Conservation (phyloP, 1,140 invertebrate genomes). For the Catajapyx aquilonaris region DNA sequence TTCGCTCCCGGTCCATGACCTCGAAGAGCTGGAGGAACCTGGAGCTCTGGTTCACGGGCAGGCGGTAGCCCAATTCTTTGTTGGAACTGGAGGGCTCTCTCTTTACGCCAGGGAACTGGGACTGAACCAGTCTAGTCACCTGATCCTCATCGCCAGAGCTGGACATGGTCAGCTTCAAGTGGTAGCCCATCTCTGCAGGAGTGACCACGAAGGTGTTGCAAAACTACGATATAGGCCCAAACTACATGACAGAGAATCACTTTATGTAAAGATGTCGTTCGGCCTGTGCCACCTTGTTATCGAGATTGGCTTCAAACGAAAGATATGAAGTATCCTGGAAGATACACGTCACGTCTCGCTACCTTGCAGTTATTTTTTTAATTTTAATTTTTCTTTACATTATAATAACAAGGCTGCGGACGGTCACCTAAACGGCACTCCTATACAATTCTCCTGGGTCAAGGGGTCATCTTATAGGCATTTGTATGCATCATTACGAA, state of each 20-base stretch:
- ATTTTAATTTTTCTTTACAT: too few relatives aligned
- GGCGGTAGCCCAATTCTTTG: slow-evolving; percentile 31
- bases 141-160: slow-evolving; percentile 26
- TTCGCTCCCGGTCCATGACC: slow-evolving; percentile 34
- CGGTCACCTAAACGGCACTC: too few relatives aligned
- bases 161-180: slow-evolving; percentile 28
- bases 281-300: too few relatives aligned
- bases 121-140: slow-evolving; percentile 29
- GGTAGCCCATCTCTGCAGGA: slow-evolving; percentile 33
- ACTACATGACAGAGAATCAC: too few relatives aligned
- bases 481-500: not conserved
- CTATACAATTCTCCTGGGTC: too few relatives aligned
- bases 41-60: slow-evolving; percentile 25
- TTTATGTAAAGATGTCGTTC: not conserved
- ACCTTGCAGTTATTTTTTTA: too few relatives aligned
- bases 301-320: too few relatives aligned
- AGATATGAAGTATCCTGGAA: too few relatives aligned
- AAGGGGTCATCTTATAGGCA: too few relatives aligned
- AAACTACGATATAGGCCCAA: not conserved
- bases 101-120: slow-evolving; percentile 29
- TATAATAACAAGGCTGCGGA: too few relatives aligned
- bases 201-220: slow-evolving; percentile 8
- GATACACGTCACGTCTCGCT: too few relatives aligned
- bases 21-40: slow-evolving; percentile 36
- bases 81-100: slow-evolving; percentile 28